Base-by-base conservation (phyloP, 2,113 vertebrate species). In the Barbus barbus region DNA sequence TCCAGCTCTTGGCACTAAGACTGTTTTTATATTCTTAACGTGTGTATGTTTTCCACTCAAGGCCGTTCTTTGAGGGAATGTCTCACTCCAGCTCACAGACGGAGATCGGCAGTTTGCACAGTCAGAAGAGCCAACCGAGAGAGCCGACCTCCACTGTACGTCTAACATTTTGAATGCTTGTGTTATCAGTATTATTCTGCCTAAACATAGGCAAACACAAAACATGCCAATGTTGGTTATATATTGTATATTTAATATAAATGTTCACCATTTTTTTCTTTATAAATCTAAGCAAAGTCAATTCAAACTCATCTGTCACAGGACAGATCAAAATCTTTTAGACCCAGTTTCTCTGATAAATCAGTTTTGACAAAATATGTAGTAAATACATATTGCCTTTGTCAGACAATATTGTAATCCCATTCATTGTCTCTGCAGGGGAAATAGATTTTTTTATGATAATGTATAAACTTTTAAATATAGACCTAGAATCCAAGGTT, bases 21-120 rank as follows among this genome's bases (percentile, higher is more conserved):
- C 20, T 56, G 48, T 61, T 31, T n/a, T 44, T 67, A 60, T 8
- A 56, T 13, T 78, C 5, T 73, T 41, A 83, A 36, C 20, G 0
- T 82, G 58, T 83, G 65, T 24, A 16, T 81, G 22, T 84, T 41
- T 58, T 86, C 22, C 48, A 20, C 24, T 58, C 22, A 76, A 92
- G 91, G 86, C 91, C 91, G 1, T 92, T 92, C 63, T 92, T 92
- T 38, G 91, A 92, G 84, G 91, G 91, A n/a, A 92, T 90, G 90
- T 92, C 91, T 78, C 91, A 92, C 82, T 92, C 91, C 24, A 92
- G 91, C 78, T 92, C 91, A 7, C 91, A 92, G 78, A 90, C 90
- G 0, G 91, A 92, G 86, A 90, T 92, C 5, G 89, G 90, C 9
- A 91, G 89, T 78, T 77, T 91, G 31, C 89, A 90, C 84, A 91